Evolutionary conservation across 2,888 invertebrate species (phyloP), one percentile per base, ranked within the genome.

Genomic region (Sericinus montela): DNA sequence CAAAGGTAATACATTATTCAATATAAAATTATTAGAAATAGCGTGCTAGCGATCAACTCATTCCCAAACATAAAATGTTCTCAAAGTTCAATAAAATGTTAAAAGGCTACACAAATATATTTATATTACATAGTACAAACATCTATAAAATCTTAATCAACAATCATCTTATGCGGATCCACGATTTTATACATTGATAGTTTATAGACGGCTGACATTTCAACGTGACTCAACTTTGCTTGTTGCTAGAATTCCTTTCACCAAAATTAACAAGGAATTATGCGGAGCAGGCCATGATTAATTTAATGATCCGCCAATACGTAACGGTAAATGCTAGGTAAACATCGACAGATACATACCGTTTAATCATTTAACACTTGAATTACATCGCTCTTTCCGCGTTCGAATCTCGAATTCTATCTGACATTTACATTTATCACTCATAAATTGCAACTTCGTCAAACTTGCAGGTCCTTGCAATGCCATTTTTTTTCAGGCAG

Each of bases 231-330:
- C 54, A 54, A 34, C 48, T 14, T 37, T 36, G 36, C 57, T 67
- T 68, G 63, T 66, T 67, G 53, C 57, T 51, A 49, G 57, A 58
- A 46, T 62, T 60, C 71, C 73, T 75, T 73, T 75, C 75, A 73
- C 72, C 70, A 51, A 63, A 62, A 59, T 65, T 60, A 61, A 58
- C 67, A 60, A 67, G 64, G 37, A 41, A 50, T 49, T 49, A 47
- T 42, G 30, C 48, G 48, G 16, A 13, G 39, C 54, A 57, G 59
- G 55, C 58, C 62, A 58, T 57, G 60, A 63, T 68, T 67, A 65
- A 67, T 64, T 67, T 65, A 70, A 71, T 63, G 63, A 66, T 65
- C 60, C 60, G 50, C 45, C 51, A 42, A 48, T 45, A n/a, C n/a
- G 48, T 44, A 55, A 54, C 51, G 52, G 49, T 54, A 52, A 48